Evolutionary conservation across 2,113 vertebrate genomes (phyloP), one percentile per base, ranked within the genome.

Genomic region (Brachyhypopomus occidentalis): DNA sequence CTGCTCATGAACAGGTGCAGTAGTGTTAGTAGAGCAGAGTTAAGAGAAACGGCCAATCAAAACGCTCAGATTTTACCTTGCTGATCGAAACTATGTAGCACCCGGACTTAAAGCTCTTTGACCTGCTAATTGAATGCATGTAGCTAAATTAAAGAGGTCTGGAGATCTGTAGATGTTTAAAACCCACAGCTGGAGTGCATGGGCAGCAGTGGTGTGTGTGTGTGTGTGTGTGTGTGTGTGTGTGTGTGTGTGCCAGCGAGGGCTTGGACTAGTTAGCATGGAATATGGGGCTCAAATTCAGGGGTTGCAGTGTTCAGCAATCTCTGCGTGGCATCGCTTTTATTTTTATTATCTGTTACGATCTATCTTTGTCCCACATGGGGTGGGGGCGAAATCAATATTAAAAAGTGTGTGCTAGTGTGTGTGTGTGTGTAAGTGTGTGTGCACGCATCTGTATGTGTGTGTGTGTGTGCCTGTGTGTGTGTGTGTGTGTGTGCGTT

Each of bases 331-430:
- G 20, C 69, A 64, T 60, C 72, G 48, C 56, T 64, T 70, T 77
- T 76, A 86, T 86, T 84, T 84, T 79, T 79, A 82, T 79, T 64
- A 75, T 79, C 67, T 36, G 66, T 74, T 86, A 69, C 75, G 25
- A 84, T 76, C 80, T 83, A 76, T 85, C 56, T 72, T 78, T 81
- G 78, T 76, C 63, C 36, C 58, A 78, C 67, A 25, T 63, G 11
- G 11, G 25, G 79, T 56, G 79, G 34, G 11, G 25, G 63, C 59
- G 25, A 78, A 72, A 84, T 84, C 79, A 70, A 77, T 82, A 80
- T 71, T 41, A 69, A 82, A 75, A 79, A 59, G 72, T 62, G 20
- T 59, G 45, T 20, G 69, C 22, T 30, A 59, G 34, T 60, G 64
- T 52, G 66, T n/a, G 22, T 22, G n/a, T 62, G 71, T 63, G 30